Evolutionary conservation across 2,888 invertebrate species (phyloP), one percentile per base, ranked within the genome.

Genomic region (Eustalomyia histrio): DNA sequence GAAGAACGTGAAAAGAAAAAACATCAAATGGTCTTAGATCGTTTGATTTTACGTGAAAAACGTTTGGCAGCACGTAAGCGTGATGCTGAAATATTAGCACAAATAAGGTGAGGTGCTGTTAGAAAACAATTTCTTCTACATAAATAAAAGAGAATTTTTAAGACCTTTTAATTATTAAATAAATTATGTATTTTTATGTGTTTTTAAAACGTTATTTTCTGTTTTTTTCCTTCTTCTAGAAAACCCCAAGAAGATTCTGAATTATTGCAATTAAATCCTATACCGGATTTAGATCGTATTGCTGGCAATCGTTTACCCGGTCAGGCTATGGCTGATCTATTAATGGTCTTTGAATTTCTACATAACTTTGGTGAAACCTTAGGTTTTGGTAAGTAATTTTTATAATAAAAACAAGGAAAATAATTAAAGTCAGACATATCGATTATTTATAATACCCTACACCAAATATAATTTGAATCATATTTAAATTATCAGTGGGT

Each of bases 271-370:
- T 95, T 95, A 87, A 93, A 94, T 87, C 91, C 93, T 0, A 91
- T 96, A 82, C 96, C 96, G 0, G 92, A 93, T 4, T 91, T 96
- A 69, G 93, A 94, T 72, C 92, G 97, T 84, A 94, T 99, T 84
- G 94, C 95, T 0, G 96, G 96, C 1, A 92, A 97, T 72, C 94
- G 94, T 87, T 91, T 99, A 67, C 93, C 96, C 0, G 97, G 97
- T 0, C 94, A 96, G 88, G 97, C 98, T 0, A 97, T 98, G 92
- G 95, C 97, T 0, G 97, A 99, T 90, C 92, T 96, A 55, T 92
- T 99, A 21, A 98, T 99, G 95, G 95, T 97, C n/a, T 96, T 96
- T 88, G 99, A 99, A 92, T 99, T 99, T 90, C 92, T 99, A 84
- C 96, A 98, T 87, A 99, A 98, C 91, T 99, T 99, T 88, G 97